Percentiles rank a stretch among this genome's conserved stretches.
Evolutionary conservation across 2,797 vertebrate species (phyloP).

Genomic region (Eremophila alpestris): DNA sequence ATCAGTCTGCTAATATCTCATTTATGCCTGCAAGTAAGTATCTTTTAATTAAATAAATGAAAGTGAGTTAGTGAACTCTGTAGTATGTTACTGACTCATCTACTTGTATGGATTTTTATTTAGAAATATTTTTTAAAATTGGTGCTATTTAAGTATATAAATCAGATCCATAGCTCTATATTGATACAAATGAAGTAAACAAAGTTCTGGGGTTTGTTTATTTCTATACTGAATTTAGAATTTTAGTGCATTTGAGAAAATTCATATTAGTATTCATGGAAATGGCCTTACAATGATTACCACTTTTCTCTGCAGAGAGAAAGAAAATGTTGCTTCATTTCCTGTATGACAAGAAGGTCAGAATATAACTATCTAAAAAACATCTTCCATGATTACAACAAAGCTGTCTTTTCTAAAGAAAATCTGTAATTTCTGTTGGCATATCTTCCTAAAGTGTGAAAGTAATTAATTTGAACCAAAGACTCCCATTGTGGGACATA

Average conservation of each 20-base stretch:
- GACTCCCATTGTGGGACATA: neutral
- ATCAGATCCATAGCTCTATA: neutral
- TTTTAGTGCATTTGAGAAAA: neutral
- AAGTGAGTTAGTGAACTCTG: neutral
- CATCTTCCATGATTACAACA: neutral
- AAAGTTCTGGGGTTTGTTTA: neutral
- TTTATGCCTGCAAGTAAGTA: neutral
- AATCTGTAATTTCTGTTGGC: neutral
- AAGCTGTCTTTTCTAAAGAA: neutral
- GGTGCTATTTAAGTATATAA: neutral
- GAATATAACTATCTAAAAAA: neutral
- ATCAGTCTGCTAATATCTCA: neutral
- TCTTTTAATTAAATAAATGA: neutral
- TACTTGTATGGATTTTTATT: neutral
- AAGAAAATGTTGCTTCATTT: neutral
- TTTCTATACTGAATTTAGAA: neutral
- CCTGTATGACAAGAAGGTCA: neutral
- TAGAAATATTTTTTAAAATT: neutral
- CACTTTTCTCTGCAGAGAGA: neutral
- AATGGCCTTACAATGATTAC: neutral
- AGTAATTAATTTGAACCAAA: neutral
- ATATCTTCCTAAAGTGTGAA: neutral
- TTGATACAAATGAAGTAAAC: neutral
- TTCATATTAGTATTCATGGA: neutral
- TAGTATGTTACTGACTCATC: neutral